Percentiles rank a stretch among this genome's conserved stretches.
These are phyloP conservation scores for Rhinatrema bivittatum DNA, from an alignment of 2,797 vertebrate genomes.

Conservation along the genomic window DNA sequence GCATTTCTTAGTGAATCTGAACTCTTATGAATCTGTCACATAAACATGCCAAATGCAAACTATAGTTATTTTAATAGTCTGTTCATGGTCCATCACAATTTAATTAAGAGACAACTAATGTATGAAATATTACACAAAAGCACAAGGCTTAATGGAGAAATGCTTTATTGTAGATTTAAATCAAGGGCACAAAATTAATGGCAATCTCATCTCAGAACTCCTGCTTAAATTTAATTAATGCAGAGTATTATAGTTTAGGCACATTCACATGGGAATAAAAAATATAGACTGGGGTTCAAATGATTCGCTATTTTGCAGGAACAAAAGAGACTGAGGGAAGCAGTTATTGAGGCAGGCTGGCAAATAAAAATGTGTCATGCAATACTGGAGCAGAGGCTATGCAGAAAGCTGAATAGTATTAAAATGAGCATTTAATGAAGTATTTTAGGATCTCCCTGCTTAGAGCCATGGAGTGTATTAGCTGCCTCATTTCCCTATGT, in stretches of 20 bases:
- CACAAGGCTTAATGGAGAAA: conserved; percentile 62
- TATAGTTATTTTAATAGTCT: conserved; percentile 69
- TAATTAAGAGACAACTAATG: conserved; percentile 70
- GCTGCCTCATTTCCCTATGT: no score
- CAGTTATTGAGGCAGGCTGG: no score
- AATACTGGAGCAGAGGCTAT: no score
- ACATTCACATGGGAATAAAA: conserved; percentile 29
- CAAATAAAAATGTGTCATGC: no score
- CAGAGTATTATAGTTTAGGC: conserved; percentile 39
- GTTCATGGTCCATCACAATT: conserved; percentile 65
- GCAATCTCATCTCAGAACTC: conserved; percentile 50
- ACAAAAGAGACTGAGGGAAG: no score
- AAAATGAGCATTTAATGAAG: no score
- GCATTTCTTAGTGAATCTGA: conserved; percentile 58
- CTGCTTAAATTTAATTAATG: conserved; percentile 61
- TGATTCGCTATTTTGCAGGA: no score
- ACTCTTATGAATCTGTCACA: conserved; percentile 60
- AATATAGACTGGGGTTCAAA: conserved; percentile 36
- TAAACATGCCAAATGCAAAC: conserved; percentile 68
- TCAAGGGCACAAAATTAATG: conserved; percentile 51
- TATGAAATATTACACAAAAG: conserved; percentile 66
- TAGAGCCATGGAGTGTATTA: no score
- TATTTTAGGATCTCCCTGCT: no score
- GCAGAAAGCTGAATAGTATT: no score
- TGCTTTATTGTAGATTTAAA: conserved; percentile 67